Base-by-base conservation (phyloP, 2,797 vertebrate species). In the Sebastes diploproa region DNA sequence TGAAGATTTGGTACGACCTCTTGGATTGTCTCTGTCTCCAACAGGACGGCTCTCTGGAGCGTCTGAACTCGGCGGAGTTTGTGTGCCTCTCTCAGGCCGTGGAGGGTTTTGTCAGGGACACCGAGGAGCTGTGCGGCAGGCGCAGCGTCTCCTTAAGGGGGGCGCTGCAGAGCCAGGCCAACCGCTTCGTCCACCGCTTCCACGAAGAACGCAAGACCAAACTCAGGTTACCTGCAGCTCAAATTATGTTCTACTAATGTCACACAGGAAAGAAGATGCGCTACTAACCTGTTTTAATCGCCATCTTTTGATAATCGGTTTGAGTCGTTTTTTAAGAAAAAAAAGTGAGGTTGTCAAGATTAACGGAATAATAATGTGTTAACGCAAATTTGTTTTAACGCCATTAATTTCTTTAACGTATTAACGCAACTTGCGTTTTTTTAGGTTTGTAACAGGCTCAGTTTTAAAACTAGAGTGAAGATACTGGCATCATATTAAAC, bases 121-220 rank as follows among this genome's bases (percentile, higher is more conserved):
- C 98, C 0, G 98, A 99, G 92, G 96, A 96, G 82, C 95, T 98
- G 86, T 97, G 98, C 12, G 96, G 96, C 90, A 93, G 97, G 76
- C 96, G 95, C 84, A 99, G 98, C 25, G 95, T 96, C 87, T 98
- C 97, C 64, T 94, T 99, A 88, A 88, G 97, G 93, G 98, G 97
- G 88, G 96, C 97, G 22, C 97, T 99, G 83, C 98, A 99, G 94
- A 98, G 97, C 80, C 98, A 99, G 93, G 98, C 98, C 87, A 98
- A 97, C 84, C 97, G 96, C 91, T 99, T 99, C 81, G 98, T 99
- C 64, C 97, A 98, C 72, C 96, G 98, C 75, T 99, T 99, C 95
- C 98, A 99, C 3, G 98, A 99, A 54, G 98, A 99, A 64, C 96
- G 98, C 89, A 99, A 98, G 91, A 99, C 95, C 20, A 99, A 99